Base-by-base conservation (phyloP, 2,888 invertebrate genomes). In the Philonicus albiceps region DNA sequence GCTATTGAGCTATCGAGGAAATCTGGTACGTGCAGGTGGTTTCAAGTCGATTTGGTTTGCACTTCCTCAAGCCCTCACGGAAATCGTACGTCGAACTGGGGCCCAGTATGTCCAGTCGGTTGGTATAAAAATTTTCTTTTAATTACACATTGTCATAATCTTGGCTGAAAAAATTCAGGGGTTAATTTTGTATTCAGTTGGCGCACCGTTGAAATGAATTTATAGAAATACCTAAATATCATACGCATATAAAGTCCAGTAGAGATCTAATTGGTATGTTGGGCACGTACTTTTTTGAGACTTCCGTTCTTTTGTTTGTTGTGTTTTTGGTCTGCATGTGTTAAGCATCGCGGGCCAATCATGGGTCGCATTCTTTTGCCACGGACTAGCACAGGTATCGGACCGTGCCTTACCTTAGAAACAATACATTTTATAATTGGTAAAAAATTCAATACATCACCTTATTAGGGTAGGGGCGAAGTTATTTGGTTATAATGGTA, bases 291-390 rank as follows among this genome's bases (percentile, higher is more conserved):
- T 40, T 64, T 87, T 84, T 86, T 80, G 88, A 88, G 88, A 88
- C 88, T 88, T 88, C 88, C 88, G 88, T 88, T 88, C 88, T 87
- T 88, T 87, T 88, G 84, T 87, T 87, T 80, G 76, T 88, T 88
- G 86, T 87, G 73, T 84, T 87, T 78, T 80, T 78, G 86, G 76
- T 87, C 75, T 64, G 81, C 84, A 53, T 84, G 43, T 84, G 73
- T 73, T 55, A 40, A 73, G 40, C 73, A 72, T 31, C 22, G 7
- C 30, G 34, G 43, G 84, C 55, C 73, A 49, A 74, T 49, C 49
- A 40, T 40, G 37, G 49, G 40, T 80, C 37, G 81, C 55, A 81
- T 81, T 81, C 81, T 64, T 81, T n/a, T 34, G 34, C 31, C 19
- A 1, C 19, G 34, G 40, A 31, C 34, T 11, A 19, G 19, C 64